A percentile compares a stretch with the other conserved stretches of the same genome.
Evolutionary conservation across 2,888 invertebrate genomes (phyloP).

Genomic region (Sepioteuthis lessoniana): DNA sequence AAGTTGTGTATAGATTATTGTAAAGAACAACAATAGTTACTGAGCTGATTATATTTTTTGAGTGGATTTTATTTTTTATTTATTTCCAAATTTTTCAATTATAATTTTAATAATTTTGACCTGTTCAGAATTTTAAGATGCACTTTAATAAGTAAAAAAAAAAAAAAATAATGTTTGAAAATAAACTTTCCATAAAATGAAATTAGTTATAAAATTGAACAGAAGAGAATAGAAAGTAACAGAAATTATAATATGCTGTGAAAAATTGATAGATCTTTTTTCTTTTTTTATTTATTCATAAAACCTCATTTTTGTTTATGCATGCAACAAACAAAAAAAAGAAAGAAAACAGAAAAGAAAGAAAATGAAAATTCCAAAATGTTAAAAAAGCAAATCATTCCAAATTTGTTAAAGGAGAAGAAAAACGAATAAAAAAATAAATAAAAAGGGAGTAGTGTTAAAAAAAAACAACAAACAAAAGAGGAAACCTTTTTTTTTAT

Average conservation of each 20-base stretch:
- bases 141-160: background rate
- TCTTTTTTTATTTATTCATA: too few species aligned
- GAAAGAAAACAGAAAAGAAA: background rate
- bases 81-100: too few species aligned
- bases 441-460: background rate
- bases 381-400: background rate
- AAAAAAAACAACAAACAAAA: background rate
- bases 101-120: background rate
- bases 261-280: background rate
- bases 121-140: background rate
- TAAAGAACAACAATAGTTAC: too few species aligned
- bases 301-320: background rate
- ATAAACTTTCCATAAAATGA: background rate
- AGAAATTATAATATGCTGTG: background rate
- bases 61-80: too few species aligned
- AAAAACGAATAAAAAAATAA: background rate
- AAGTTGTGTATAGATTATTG: too few species aligned
- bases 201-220: background rate
- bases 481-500: background rate
- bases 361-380: background rate
- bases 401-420: background rate
- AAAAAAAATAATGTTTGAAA: background rate
- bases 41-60: too few species aligned
- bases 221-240: background rate
- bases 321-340: background rate